Base-by-base conservation (phyloP, 2,113 vertebrate species). In the Entelurus aequoreus region DNA sequence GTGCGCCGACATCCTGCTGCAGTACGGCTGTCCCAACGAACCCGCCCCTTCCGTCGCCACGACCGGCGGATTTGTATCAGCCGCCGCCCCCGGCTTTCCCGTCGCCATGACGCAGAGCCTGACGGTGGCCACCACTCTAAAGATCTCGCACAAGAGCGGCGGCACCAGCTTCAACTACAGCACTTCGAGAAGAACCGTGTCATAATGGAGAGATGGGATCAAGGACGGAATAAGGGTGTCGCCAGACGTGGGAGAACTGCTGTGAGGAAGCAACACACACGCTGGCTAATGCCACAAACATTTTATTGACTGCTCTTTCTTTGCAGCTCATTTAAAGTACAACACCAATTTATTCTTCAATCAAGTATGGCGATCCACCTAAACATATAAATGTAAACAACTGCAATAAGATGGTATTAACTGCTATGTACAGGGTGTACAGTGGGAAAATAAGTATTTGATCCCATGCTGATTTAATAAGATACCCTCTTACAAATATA, bases 1-100 rank as follows among this genome's bases (percentile, higher is more conserved):
- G 75, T 98, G 95, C 21, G 86, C 90, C 0, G 94, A 98, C 87
- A 93, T 98, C 84, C 74, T 97, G 67, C 88, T 94, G 54, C 96
- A 97, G 88, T 89, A 98, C 0, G 96, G 96, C 3, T 98, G 96
- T 80, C 95, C 94, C 0, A 90, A 81, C 3, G 87, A 88, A 54
- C 68, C 71, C 1, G 2, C 72, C 37, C 75, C 80, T 54, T 53
- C 74, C 6, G 5, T 65, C 15, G 19, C 63, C 52, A 12, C 71
- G 0, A 61, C 79, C 1, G 69, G 76, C 14, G 75, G 83, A 15
- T 85, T 82, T 8, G 48, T 86, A 15, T 72, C 79, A 1, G 63
- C 76, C 3, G 14, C 75, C 36, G 88, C 92, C 2, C 90, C 94
- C 48, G 88, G 89, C 69, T 86, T 91, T 28, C 90, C 90, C 40